Percentiles rank a stretch among this genome's conserved stretches.
Conservation (phyloP, 2,797 vertebrate genomes). For the Hippocampus kuda region DNA sequence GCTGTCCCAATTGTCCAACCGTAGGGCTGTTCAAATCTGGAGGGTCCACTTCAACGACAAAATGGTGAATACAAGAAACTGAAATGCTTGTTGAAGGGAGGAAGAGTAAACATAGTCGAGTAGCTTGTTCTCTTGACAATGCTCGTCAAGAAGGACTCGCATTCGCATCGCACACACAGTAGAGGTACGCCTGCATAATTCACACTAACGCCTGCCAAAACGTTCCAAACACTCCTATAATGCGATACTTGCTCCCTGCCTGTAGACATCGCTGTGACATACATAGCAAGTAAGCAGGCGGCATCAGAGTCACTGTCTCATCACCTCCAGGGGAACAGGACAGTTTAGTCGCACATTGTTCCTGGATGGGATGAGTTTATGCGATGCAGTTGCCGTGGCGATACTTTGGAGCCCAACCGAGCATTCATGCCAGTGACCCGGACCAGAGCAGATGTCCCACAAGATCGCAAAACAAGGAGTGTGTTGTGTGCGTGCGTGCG, state of each 20-base stretch:
- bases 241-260: slow-evolving; percentile 44
- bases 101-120: background rate
- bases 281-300: slow-evolving; percentile 56
- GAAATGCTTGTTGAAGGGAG: background rate
- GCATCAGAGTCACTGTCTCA: slow-evolving; percentile 43
- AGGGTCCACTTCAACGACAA: background rate
- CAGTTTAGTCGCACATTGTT: slow-evolving; percentile 51
- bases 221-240: slow-evolving; percentile 53
- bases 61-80: background rate
- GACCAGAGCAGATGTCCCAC: slow-evolving; percentile 58
- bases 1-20: background rate
- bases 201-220: slow-evolving; percentile 57
- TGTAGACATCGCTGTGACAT: slow-evolving; percentile 57
- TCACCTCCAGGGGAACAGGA: slow-evolving; percentile 46
- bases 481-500: slow-evolving; percentile 14
- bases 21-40: background rate
- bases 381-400: slow-evolving; percentile 54
- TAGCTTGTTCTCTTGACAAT: background rate
- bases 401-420: slow-evolving; percentile 55
- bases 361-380: slow-evolving; percentile 54
- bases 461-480: slow-evolving; percentile 49
- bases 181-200: slow-evolving; percentile 58
- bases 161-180: slow-evolving; percentile 35
- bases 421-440: slow-evolving; percentile 57
- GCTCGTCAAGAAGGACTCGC: slow-evolving; percentile 23